A percentile compares a stretch with the other conserved stretches of the same genome.
Evolutionary conservation across 2,888 invertebrate genomes (phyloP).

Genomic region (Xylota segnis): DNA sequence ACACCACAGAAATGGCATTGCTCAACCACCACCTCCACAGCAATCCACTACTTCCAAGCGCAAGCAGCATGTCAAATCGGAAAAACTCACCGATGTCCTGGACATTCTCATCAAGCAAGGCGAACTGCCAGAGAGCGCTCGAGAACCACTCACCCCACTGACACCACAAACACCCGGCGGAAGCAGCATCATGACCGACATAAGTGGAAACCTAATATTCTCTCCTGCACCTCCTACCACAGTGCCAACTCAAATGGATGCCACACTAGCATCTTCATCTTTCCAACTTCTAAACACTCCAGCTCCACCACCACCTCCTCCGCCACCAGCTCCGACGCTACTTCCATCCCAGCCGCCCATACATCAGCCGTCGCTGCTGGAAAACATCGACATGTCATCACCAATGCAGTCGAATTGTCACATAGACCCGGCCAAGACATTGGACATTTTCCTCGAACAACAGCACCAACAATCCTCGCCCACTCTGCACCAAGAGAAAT

Average conservation of each 20-base stretch:
- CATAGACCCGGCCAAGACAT: conserved; percentile 82
- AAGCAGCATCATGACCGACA: conserved; percentile 79
- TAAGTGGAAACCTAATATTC: conserved; percentile 78
- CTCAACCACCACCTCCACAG: conserved; percentile 50
- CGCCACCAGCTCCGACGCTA: conserved; percentile 68
- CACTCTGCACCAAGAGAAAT: conserved; percentile 62
- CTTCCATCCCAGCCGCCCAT: conserved; percentile 50
- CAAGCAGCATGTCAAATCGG: conserved; percentile 81
- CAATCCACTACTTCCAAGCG: conserved; percentile 67
- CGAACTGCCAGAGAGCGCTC: conserved; percentile 93
- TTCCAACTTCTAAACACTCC: conserved; percentile 77
- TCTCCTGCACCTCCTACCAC: conserved; percentile 76
- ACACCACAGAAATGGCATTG: conserved; percentile 49
- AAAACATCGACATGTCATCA: conserved; percentile 83
- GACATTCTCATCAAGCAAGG: conserved; percentile 97
- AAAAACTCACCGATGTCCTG: conserved; percentile 89
- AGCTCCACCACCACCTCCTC: conserved; percentile 72
- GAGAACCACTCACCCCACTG: conserved; percentile 85
- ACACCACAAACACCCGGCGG: conserved; percentile 81
- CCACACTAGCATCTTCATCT: conserved; percentile 68
- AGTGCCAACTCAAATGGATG: conserved; percentile 79
- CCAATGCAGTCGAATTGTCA: conserved; percentile 81
- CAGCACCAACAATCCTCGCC: conserved; percentile 80
- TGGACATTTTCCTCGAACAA: conserved; percentile 83
- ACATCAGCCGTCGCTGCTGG: conserved; percentile 77